Conservation (phyloP, 2,888 invertebrate species). For the Allygus modestus region DNA sequence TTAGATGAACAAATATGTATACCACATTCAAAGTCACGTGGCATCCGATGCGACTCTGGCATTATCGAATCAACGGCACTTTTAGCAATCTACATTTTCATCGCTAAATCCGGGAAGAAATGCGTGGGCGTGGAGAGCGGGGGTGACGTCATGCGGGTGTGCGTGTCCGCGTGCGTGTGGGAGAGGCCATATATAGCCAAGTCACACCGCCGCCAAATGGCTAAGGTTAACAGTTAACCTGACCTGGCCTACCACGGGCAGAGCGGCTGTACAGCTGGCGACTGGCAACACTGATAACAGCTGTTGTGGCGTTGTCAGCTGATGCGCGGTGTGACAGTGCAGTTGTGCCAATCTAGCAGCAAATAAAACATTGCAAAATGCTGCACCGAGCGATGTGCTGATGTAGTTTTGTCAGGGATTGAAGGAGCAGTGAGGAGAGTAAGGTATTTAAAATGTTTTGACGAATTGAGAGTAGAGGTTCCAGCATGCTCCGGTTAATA, state of each 20-base stretch:
- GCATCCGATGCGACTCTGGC: no score
- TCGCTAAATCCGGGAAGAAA: not conserved
- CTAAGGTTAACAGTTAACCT: conserved; percentile 41
- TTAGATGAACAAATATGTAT: no score
- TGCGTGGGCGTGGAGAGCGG: not conserved
- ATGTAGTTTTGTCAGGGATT: no score
- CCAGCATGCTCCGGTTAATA: no score
- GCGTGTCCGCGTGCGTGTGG: conserved; percentile 46
- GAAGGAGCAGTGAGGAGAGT: no score
- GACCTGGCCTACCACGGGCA: conserved; percentile 33
- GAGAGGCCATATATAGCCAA: conserved; percentile 27
- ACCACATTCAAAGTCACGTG: no score
- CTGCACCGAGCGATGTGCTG: no score
- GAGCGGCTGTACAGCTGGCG: conserved; percentile 30
- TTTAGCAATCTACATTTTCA: not conserved
- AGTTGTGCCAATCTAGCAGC: conserved; percentile 8
- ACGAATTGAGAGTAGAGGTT: no score
- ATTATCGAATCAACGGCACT: no score
- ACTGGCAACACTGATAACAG: conserved; percentile 28
- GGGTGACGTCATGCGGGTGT: conserved; percentile 36
- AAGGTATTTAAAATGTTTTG: no score
- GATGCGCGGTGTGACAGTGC: not conserved
- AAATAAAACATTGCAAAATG: no score
- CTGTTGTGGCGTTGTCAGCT: conserved; percentile 31
- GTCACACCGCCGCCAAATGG: conserved; percentile 36